Base-by-base conservation (phyloP, 35 echinoderm and acorn worm species). In the Heliocidaris erythrogramma region DNA sequence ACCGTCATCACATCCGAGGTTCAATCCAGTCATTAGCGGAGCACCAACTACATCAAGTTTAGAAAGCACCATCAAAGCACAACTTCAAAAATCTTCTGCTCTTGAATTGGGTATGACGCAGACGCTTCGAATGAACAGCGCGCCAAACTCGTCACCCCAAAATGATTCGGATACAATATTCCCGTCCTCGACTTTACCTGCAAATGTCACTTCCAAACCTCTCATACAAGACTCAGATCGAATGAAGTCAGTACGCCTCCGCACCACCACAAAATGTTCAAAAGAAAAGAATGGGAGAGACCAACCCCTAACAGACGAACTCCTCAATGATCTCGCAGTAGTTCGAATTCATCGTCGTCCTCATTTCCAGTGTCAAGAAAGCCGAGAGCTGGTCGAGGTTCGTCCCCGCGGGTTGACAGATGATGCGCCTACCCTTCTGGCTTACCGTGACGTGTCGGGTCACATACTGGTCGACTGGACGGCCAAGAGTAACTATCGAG, bases 381-480 rank as follows among this genome's bases (percentile, higher is more conserved):
- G 49, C 49, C 17, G 50, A 7, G 91, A 92, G 14, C 91, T 92
- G 16, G 91, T 92, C 2, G 91, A 92, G 48, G 91, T 92, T 32
- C 91, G 91, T 6, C 48, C 91, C 27, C 91, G 29, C 30, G 91
- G 50, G 9, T 92, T 92, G 16, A 89, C 30, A 13, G 50, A 52
- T 48, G 87, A 48, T 12, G 47, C 31, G 7, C 91, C 91, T 13
- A 92, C 91, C 59, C 50, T 92, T 13, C 91, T 92, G 13, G 91
- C 91, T 12, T 59, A 27, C 29, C 48, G 91, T n/a, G 50, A 52
- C 4, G 21, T 30, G n/a, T 30, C 31, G 17, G 91, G 91, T n/a
- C 16, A 59, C 13, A 92, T 92, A 14, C 13, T 48, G 47, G 49
- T 92, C 27, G 91, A 92, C 49, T 92, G 91, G 91, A 92, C 49